These are phyloP conservation scores for Hydrolagus affinis DNA, from an alignment of 2,113 vertebrate genomes.

Conservation along the genomic window DNA sequence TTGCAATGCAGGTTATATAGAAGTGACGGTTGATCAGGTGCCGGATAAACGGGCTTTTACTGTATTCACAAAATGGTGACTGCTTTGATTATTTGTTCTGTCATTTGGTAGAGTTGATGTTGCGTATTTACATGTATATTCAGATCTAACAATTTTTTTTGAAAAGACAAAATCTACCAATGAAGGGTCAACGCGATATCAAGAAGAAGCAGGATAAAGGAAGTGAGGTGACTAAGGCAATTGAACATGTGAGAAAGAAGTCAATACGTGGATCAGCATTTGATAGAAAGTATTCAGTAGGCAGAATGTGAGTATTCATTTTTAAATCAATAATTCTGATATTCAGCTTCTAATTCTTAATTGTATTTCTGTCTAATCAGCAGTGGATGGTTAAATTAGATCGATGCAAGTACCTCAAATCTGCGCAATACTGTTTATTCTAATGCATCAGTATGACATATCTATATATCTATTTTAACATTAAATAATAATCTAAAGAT, in stretches of 20 bases:
- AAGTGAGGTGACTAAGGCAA: neutral
- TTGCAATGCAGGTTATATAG: no score
- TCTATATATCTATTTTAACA: neutral
- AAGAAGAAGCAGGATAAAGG: conserved; percentile 11
- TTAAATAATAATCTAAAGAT: neutral
- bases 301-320: neutral
- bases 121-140: no score
- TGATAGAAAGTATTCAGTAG: neutral
- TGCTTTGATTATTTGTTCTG: no score
- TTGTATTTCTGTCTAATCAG: neutral
- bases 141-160: neutral
- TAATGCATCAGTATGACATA: neutral
- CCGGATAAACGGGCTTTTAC: no score
- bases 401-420: neutral
- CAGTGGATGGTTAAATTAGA: neutral
- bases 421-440: neutral
- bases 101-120: no score
- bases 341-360: neutral
- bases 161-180: neutral
- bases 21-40: no score
- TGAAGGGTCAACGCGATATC: neutral
- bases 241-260: neutral
- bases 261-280: no score
- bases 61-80: no score
- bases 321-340: neutral